Evolutionary conservation across 2,888 invertebrate genomes (phyloP), one percentile per base, ranked within the genome.

Genomic region (Endotricha flammealis): DNA sequence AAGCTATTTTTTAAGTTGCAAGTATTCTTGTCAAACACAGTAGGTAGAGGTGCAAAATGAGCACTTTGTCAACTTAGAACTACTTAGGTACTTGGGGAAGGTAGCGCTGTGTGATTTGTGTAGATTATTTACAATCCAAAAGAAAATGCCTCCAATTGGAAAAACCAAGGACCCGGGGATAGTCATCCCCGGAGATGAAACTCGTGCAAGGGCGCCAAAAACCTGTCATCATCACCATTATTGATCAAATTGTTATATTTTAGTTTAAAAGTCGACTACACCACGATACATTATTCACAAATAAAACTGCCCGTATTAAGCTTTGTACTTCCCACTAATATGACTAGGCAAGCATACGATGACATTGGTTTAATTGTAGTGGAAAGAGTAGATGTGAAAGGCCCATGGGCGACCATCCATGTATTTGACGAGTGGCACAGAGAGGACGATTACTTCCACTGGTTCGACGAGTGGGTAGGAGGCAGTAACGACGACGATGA

Each of bases 281-380:
- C 76, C 1, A 45, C 57, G 6, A 31, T 82, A 3, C 13, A 64
- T 3, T 74, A 75, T 43, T 43, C 50, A 25, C 25, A 43, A 0
- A 33, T 45, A 7, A 41, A 33, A 0, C 36, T 70, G 0, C 36
- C 43, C 1, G 61, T 48, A 0, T 38, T 54, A 22, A 70, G 72
- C 0, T 67, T 77, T 23, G 64, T 81, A 0, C 4, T 68, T 0
- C 71, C 81, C 0, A 51, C 67, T 0, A 48, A 61, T 0, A 44
- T 40, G 0, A 53, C 70, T 0, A 64, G 62, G 24, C 75, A 79
- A 38, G 39, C 47, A 0, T 76, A 53, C 35, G 79, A 81, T 23
- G 80, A 81, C 32, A 57, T 80, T 1, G 81, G 74, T 0, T 57
- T 81, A 11, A 59, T 82, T 12, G 56, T 81, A 0, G 62, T 69